Evolutionary conservation across 2,888 invertebrate genomes (phyloP).

Genomic region (Conus canariensis): DNA sequence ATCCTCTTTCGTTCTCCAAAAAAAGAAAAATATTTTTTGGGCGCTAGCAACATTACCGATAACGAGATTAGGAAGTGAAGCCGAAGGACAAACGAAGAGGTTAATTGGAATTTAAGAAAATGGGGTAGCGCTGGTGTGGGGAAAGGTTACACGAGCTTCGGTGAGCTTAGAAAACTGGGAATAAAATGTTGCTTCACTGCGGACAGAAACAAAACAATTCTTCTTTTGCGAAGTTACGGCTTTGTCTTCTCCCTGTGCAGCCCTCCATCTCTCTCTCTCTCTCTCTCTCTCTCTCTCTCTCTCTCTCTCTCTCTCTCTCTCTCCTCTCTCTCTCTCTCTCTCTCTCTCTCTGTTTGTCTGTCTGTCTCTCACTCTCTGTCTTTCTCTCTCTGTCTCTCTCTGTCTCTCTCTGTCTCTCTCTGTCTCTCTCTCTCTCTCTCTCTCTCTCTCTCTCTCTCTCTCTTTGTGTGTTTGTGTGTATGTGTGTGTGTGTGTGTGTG

Average conservation of each 20-base stretch:
- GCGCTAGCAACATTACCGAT: not conserved
- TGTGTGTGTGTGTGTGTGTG: no score
- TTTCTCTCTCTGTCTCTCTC: constrained; percentile 8
- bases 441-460: not conserved
- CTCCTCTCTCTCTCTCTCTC: not conserved
- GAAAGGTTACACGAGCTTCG: no score
- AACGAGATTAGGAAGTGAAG: not conserved
- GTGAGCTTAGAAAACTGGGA: no score
- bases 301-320: constrained; percentile 1
- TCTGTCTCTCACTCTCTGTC: not conserved
- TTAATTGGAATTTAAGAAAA: not conserved
- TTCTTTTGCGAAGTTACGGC: no score
- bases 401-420: constrained; percentile 1
- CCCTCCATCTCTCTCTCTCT: not conserved
- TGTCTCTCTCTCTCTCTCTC: not conserved
- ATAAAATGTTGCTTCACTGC: no score
- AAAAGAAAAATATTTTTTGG: not conserved
- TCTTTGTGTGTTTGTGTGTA: not conserved
- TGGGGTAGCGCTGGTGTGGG: no score
- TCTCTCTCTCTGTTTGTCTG: not conserved
- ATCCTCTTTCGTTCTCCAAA: no score
- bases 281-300: constrained; percentile 12
- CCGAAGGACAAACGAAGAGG: not conserved
- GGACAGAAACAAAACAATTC: no score
- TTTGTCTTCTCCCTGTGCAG: not conserved